Percentiles rank a stretch among this genome's conserved stretches.
These are phyloP conservation scores for Trypoxylon attenuatum DNA, from an alignment of 2,888 invertebrate genomes.

Conservation along the genomic window DNA sequence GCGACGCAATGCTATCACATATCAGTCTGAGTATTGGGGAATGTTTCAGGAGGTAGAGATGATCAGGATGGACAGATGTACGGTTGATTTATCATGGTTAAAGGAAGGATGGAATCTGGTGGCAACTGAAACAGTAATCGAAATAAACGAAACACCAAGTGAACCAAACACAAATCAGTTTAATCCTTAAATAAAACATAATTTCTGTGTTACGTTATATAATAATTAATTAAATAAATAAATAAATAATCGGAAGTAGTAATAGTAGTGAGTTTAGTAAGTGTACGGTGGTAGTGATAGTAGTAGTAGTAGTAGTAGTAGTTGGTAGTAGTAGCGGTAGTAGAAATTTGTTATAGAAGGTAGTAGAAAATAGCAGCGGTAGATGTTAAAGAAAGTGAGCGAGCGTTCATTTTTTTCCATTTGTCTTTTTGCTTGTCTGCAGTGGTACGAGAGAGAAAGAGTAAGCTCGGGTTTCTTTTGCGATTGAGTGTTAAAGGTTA, in stretches of 20 bases:
- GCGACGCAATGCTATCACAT: neutral
- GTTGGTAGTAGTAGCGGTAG: conserved; percentile 42
- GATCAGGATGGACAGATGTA: conserved; percentile 15
- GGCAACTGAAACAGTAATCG: conserved; percentile 66
- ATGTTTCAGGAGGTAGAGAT: conserved; percentile 22
- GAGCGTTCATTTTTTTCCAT: conserved; percentile 8
- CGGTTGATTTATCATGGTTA: neutral
- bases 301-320: conserved; percentile 49
- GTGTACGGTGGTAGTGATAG: conserved; percentile 59
- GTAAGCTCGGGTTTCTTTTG: too few relatives aligned
- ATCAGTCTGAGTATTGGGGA: conserved; percentile 30
- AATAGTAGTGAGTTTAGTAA: conserved; percentile 56
- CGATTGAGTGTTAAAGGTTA: conserved; percentile 47
- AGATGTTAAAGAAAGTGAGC: conserved; percentile 49
- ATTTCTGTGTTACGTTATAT: conserved; percentile 72
- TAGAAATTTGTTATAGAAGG: conserved; percentile 42
- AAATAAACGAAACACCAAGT: conserved; percentile 70
- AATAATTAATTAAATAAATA: conserved; percentile 73
- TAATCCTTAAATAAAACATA: conserved; percentile 75
- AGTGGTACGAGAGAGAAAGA: conserved; percentile 37
- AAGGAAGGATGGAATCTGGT: conserved; percentile 34
- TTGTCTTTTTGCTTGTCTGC: conserved; percentile 2
- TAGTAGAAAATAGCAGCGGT: conserved; percentile 46
- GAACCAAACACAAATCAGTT: conserved; percentile 75
- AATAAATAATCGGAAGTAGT: conserved; percentile 72